Conservation (phyloP, 2,888 invertebrate genomes). For the Acronicta leporina region DNA sequence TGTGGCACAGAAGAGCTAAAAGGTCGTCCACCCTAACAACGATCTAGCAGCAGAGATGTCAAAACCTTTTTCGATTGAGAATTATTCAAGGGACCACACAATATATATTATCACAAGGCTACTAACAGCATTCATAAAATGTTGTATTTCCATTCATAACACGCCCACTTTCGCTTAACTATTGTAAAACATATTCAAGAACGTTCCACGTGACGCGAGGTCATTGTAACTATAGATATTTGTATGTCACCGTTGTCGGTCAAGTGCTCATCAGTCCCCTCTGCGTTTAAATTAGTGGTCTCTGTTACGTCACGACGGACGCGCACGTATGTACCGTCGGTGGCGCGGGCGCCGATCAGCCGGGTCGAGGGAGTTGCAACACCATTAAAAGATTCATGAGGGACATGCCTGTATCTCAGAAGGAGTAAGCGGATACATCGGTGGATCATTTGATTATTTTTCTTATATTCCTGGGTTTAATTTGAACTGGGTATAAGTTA, state of each 20-base stretch:
- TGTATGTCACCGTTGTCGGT: conserved; percentile 16
- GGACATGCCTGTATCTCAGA: too few species aligned
- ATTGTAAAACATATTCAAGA: not conserved
- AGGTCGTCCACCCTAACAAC: too few species aligned
- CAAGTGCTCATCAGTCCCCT: conserved; percentile 24
- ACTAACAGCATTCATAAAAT: not conserved
- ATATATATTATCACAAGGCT: too few species aligned
- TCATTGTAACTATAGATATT: conserved; percentile 30
- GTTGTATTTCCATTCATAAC: not conserved
- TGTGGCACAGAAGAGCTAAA: too few species aligned
- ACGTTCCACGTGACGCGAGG: conserved; percentile 14
- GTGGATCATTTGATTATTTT: too few species aligned
- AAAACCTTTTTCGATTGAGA: too few species aligned
- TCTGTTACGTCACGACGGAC: conserved; percentile 1
- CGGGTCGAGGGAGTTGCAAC: conserved; percentile 9
- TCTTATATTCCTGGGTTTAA: too few species aligned
- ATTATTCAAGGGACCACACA: too few species aligned
- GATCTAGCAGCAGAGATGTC: too few species aligned
- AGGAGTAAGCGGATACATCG: too few species aligned
- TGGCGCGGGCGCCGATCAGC: not conserved
- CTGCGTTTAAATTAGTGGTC: conserved; percentile 2
- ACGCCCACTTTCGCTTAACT: conserved; percentile 4
- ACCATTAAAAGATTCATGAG: not conserved
- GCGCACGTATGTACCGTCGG: too few species aligned
- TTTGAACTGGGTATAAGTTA: too few species aligned